Evolutionary conservation across 1,140 invertebrate species (phyloP).

Genomic region (Cherax quadricarinatus): DNA sequence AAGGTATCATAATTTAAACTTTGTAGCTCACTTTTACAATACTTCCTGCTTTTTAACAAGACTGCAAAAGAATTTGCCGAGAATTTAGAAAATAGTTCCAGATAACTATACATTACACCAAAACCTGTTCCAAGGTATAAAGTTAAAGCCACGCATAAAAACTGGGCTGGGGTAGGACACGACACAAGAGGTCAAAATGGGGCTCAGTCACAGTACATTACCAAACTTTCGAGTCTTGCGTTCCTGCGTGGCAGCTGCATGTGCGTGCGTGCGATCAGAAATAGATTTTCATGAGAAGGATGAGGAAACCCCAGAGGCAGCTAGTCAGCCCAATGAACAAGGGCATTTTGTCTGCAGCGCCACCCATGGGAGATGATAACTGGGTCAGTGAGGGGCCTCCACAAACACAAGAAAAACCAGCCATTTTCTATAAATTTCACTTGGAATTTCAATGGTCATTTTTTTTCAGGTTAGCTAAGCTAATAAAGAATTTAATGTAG

Average conservation of each 20-base stretch:
- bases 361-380: conserved; percentile 69
- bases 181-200: conserved; percentile 54
- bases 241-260: conserved; percentile 75
- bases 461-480: conserved; percentile 32
- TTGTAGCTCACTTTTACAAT: conserved; percentile 7
- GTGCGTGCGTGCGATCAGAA: conserved; percentile 79
- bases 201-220: conserved; percentile 75
- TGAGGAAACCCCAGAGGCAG: conserved; percentile 84
- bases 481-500: background rate
- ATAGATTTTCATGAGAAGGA: conserved; percentile 85
- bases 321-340: conserved; percentile 85
- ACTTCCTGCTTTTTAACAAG: background rate
- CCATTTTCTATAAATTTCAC: conserved; percentile 7
- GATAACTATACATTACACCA: conserved; percentile 36
- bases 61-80: background rate
- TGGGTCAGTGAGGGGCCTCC: conserved; percentile 56
- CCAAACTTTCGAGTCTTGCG: conserved; percentile 75
- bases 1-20: conserved; percentile 7
- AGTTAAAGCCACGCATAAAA: conserved; percentile 61
- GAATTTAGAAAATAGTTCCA: background rate
- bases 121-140: conserved; percentile 53
- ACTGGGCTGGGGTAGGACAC: conserved; percentile 51
- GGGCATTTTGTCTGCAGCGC: conserved; percentile 83
- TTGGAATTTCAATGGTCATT: conserved; percentile 1
- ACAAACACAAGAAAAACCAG: conserved; percentile 3